Percentiles rank a stretch among this genome's conserved stretches.
Evolutionary conservation across 2,113 vertebrate species (phyloP).

Genomic region (Dissostichus mawsoni): DNA sequence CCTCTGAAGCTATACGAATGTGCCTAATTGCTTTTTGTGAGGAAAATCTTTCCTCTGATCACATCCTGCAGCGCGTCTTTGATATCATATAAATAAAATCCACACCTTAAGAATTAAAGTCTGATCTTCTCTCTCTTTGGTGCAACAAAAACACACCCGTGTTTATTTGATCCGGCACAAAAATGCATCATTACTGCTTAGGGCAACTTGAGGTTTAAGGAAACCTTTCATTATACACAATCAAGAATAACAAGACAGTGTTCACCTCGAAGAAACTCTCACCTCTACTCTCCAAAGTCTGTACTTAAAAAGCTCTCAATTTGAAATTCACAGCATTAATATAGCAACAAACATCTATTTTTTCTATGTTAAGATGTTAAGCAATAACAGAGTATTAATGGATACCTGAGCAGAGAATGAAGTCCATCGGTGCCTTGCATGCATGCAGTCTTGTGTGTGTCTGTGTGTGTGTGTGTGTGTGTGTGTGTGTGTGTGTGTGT

Average conservation of each 20-base stretch:
- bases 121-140: background rate
- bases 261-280: background rate
- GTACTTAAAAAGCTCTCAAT: no score
- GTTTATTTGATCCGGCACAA: conserved; percentile 1
- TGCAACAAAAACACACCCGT: background rate
- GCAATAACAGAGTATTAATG: no score
- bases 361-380: no score
- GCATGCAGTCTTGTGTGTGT: no score
- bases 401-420: no score
- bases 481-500: no score
- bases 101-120: background rate
- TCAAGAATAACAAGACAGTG: background rate
- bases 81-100: background rate
- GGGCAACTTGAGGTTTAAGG: background rate
- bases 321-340: no score
- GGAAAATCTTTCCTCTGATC: background rate
- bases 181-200: background rate
- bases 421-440: no score
- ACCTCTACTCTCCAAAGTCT: background rate
- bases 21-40: background rate
- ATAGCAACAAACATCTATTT: no score
- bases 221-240: background rate
- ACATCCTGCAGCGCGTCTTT: conserved; percentile 13
- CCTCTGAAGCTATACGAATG: background rate
- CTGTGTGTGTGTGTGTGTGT: no score